Evolutionary conservation across 2,113 vertebrate species (phyloP).

Genomic region (Prionailurus bengalensis): DNA sequence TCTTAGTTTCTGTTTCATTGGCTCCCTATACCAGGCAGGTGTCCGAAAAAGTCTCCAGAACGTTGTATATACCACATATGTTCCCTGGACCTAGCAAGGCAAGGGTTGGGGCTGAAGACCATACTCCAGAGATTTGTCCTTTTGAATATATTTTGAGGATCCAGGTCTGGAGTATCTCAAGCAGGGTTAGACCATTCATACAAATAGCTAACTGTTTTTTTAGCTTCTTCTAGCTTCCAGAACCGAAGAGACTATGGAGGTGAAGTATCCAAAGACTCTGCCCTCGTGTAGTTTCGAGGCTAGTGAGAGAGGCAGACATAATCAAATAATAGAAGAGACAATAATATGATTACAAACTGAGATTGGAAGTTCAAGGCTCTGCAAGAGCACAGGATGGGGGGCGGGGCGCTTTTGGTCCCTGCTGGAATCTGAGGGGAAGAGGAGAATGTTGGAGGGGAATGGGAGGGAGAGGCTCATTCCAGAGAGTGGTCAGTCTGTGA

Average conservation of each 20-base stretch:
- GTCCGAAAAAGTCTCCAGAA: background rate
- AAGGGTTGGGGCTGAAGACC: background rate
- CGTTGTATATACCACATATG: accelerated
- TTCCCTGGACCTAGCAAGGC: background rate
- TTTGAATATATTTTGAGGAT: background rate
- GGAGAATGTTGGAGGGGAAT: background rate
- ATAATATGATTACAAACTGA: background rate
- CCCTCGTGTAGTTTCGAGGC: background rate
- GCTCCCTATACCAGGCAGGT: background rate
- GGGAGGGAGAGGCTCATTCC: background rate
- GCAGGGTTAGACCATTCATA: background rate
- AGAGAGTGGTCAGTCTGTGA: background rate
- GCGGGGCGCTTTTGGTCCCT: background rate
- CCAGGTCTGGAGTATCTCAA: background rate
- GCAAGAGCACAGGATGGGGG: background rate
- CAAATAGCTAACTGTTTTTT: background rate
- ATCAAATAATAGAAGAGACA: background rate
- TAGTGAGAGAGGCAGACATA: background rate
- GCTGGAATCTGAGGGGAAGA: background rate
- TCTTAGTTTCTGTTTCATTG: background rate
- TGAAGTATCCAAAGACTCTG: background rate
- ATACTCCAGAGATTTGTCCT: background rate
- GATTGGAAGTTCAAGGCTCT: background rate
- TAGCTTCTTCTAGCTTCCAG: background rate
- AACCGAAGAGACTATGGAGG: background rate